A percentile compares a stretch with the other conserved stretches of the same genome.
Conservation (phyloP, 2,797 vertebrate species). For the Lagorchestes hirsutus region DNA sequence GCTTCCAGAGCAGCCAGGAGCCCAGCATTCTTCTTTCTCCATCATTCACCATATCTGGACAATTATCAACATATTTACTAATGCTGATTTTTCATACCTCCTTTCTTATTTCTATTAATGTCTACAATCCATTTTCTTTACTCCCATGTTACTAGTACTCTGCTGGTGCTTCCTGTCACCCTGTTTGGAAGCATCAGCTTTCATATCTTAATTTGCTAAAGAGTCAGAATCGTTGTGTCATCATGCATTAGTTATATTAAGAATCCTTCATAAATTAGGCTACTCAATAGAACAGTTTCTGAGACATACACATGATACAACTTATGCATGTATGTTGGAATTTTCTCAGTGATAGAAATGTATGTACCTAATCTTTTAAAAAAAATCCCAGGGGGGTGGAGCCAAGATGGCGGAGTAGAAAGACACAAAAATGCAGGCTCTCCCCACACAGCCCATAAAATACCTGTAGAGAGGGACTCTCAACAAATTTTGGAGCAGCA, state of each 20-base stretch:
- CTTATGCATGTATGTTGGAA: not conserved
- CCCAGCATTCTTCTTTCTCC: not conserved
- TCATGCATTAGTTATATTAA: not conserved
- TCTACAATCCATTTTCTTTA: not conserved
- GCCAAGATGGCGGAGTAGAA: too few relatives aligned
- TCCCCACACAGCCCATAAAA: too few relatives aligned
- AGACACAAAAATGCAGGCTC: too few relatives aligned
- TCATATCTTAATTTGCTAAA: not conserved
- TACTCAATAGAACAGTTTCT: not conserved
- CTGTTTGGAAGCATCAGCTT: not conserved
- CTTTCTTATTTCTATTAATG: conserved; percentile 17
- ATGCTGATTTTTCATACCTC: not conserved
- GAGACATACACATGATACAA: not conserved
- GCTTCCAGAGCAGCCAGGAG: not conserved
- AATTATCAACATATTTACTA: not conserved
- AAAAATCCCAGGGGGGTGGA: too few relatives aligned
- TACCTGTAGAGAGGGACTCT: too few relatives aligned
- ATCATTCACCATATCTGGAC: not conserved
- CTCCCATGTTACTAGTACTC: not conserved
- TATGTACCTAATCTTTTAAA: conserved; percentile 28
- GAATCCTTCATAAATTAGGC: conserved; percentile 11
- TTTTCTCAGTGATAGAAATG: conserved; percentile 47
- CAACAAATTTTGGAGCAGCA: too few relatives aligned
- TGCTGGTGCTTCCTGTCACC: not conserved
- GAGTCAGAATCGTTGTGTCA: not conserved